Base-by-base conservation (phyloP, 37 sponge, comb jelly and placozoan genomes). In the Tethya wilhelma region DNA sequence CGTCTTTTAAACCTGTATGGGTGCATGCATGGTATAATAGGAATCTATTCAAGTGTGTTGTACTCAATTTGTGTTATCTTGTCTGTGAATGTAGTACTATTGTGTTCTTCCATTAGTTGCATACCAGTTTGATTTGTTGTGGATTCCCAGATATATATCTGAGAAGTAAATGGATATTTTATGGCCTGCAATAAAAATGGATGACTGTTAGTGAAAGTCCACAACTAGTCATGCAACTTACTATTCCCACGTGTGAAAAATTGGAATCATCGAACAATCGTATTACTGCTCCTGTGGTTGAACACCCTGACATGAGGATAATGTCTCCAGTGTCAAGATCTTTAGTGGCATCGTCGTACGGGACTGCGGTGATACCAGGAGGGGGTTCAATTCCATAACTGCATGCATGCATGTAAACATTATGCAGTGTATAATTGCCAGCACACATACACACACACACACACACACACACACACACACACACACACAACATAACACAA, bases 161-260 rank as follows among this genome's bases (percentile, higher is more conserved):
- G 73, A 43, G 67, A 60, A 20, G 72, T 78, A 60, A 40, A 86
- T 29, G 53, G 7, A 20, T 69, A 32, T 44, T 59, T 77, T 11
- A 91, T 22, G 1, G 81, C 77, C 91, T 90, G 37, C 56, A 33
- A 17, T 37, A 22, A 56, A 9, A 62, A 56, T n/a, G 40, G 34
- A 26, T 11, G n/a, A n/a, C n/a, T n/a, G n/a, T n/a, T n/a, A n/a
- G n/a, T n/a, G n/a, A n/a, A n/a, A n/a, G n/a, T n/a, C n/a, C n/a
- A n/a, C n/a, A n/a, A n/a, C n/a, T n/a, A n/a, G n/a, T n/a, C n/a
- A n/a, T n/a, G n/a, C 17, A n/a, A 59, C 86, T 76, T 70, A 91
- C 91, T 53, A 91, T 30, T 2, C 74, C 91, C 38, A 91, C 69
- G 44, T 91, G 91, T 38, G 87, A 86, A 79, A 91, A 91, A 30